phyloP scores from a whole-genome alignment of 2,113 vertebrate genomes.

The Psettodes erumei region DNA sequence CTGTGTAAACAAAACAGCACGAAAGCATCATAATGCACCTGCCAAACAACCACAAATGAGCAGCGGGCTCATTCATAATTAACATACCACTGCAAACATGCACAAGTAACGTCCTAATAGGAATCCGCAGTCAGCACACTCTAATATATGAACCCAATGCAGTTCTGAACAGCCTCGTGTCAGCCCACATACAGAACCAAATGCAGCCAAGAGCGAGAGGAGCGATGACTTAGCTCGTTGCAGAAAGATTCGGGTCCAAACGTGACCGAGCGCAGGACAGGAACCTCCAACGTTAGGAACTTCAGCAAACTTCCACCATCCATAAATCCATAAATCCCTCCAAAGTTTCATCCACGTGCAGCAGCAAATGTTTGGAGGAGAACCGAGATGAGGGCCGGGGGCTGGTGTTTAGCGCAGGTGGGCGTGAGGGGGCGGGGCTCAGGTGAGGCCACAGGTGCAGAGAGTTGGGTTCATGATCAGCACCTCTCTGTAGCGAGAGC shows the following conservation, averaged over 20 bases:
- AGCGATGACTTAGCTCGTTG: neutral
- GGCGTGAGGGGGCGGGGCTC: neutral
- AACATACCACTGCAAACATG: constrained; percentile 45
- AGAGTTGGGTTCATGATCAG: neutral
- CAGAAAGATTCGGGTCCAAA: neutral
- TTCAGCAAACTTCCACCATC: neutral
- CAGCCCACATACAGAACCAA: neutral
- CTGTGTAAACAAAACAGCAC: constrained; percentile 25
- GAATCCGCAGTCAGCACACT: constrained; percentile 5
- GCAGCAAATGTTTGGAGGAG: too few relatives aligned
- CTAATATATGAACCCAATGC: constrained; percentile 14
- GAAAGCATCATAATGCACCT: constrained; percentile 40
- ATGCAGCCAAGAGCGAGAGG: neutral
- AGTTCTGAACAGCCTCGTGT: neutral
- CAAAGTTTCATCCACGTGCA: too few relatives aligned
- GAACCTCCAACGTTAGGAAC: neutral
- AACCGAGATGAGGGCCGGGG: too few relatives aligned
- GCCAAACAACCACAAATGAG: constrained; percentile 34
- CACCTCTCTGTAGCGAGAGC: too few relatives aligned
- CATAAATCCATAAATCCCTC: neutral
- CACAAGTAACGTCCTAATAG: constrained; percentile 15
- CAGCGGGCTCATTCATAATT: constrained; percentile 29
- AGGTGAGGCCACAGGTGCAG: neutral
- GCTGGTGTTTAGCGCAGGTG: too few relatives aligned
- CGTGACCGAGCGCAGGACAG: neutral